Base-by-base conservation (phyloP, 2,888 invertebrate species). In the Drosophila mercatorum region DNA sequence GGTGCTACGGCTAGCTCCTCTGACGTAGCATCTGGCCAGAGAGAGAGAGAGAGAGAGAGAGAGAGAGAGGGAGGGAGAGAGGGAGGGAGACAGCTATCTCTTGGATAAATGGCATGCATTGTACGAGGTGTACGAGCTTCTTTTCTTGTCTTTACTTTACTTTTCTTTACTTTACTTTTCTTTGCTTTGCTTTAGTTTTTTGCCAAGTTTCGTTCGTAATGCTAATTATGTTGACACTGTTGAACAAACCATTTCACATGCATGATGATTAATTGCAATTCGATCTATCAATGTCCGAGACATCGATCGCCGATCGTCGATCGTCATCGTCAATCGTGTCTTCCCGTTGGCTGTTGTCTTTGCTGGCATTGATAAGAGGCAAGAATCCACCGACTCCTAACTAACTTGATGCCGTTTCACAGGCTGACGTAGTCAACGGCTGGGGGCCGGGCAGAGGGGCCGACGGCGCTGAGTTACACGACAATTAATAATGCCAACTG, bases 221-320 rank as follows among this genome's bases (percentile, higher is more conserved):
- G 85, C 81, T 83, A 83, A 83, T 83, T 85, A 83, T 80, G 85
- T 78, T 73, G 76, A 87, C 73, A 72, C 72, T 84, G 72, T 59
- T 72, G 58, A 80, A 71, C 76, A 80, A 51, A 69, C 47, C 49
- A 69, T 68, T 75, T 67, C 55, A 61, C 62, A 71, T 72, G 69
- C 71, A 85, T 88, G 86, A 85, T 87, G 86, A 80, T 83, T 85
- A 76, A 86, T 86, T 86, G 66, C 79, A 74, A 69, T 82, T 71
- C 76, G 78, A 85, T 85, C 79, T 84, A 87, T 87, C 84, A 87
- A 72, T 62, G 68, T 64, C 65, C 34, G 34, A 55, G 11, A 4
- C 28, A 10, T 41, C n/a, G 55, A 41, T 17, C 49, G 34, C 31
- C 44, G 14, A 34, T 63, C 49, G 46, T 41, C 34, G 34, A 17